Evolutionary conservation across 2,797 vertebrate genomes (phyloP).

Genomic region (Lithobates pipiens): DNA sequence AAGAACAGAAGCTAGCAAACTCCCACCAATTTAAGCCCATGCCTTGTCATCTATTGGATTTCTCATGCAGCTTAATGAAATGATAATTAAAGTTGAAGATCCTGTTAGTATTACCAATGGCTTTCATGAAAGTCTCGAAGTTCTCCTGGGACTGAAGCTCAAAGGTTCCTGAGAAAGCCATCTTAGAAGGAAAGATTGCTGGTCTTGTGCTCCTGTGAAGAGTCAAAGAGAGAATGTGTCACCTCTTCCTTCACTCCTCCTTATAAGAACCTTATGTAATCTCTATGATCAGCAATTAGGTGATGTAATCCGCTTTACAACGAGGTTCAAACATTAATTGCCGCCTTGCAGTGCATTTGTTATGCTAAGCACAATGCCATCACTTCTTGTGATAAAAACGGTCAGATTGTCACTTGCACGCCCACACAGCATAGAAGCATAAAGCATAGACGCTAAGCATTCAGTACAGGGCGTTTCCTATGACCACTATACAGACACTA

Average conservation of each 20-base stretch:
- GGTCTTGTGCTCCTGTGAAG: constrained; percentile 43
- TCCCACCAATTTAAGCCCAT: too few relatives aligned
- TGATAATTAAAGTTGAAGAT: background rate
- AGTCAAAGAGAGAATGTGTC: constrained; percentile 44
- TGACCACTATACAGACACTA: too few relatives aligned
- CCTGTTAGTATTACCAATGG: constrained; percentile 76
- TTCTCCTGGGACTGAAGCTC: constrained; percentile 88
- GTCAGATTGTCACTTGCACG: too few relatives aligned
- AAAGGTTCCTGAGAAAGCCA: constrained; percentile 90
- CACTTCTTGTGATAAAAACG: too few relatives aligned
- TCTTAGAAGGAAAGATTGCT: constrained; percentile 65
- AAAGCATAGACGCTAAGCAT: too few relatives aligned
- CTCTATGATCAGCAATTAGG: constrained; percentile 67
- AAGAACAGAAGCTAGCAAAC: too few relatives aligned
- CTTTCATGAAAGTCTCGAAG: constrained; percentile 93
- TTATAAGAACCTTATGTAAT: constrained; percentile 70
- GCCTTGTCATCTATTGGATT: too few relatives aligned
- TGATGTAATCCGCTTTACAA: constrained; percentile 68
- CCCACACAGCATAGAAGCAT: too few relatives aligned
- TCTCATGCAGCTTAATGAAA: background rate
- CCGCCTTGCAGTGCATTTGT: background rate
- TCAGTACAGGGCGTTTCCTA: too few relatives aligned
- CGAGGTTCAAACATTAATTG: constrained; percentile 75
- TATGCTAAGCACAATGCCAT: background rate
- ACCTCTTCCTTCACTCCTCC: constrained; percentile 51